Evolutionary conservation across 2,888 invertebrate species (phyloP).

Genomic region (Entomobrya proxima): DNA sequence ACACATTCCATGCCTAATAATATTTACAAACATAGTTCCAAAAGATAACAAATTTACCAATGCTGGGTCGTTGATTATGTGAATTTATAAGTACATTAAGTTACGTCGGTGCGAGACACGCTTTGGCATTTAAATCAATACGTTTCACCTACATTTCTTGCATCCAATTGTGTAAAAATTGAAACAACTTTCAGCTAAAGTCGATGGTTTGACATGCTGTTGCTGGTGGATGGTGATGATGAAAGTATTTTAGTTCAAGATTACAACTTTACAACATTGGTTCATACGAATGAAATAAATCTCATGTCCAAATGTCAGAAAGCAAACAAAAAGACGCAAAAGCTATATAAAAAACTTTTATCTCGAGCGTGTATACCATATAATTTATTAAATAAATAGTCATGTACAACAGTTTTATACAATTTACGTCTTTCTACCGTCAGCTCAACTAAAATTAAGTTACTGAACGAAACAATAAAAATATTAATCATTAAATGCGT

Average conservation of each 20-base stretch:
- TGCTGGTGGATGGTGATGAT: neutral
- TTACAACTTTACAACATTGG: too few relatives aligned
- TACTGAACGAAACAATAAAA: constrained; percentile 30
- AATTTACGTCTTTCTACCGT: too few relatives aligned
- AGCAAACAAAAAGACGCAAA: too few relatives aligned
- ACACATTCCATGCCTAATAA: neutral
- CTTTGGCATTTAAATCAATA: too few relatives aligned
- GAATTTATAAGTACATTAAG: neutral
- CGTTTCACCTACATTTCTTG: neutral
- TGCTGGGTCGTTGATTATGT: neutral
- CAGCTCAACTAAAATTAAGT: neutral
- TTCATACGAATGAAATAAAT: too few relatives aligned
- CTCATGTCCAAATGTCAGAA: too few relatives aligned
- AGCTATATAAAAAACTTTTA: too few relatives aligned
- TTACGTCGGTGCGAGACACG: neutral
- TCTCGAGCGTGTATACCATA: too few relatives aligned
- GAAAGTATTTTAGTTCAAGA: too few relatives aligned
- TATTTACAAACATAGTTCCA: neutral
- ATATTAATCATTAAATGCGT: too few relatives aligned
- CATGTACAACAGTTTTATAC: too few relatives aligned
- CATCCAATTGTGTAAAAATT: neutral
- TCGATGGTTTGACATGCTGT: neutral
- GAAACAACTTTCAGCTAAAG: neutral
- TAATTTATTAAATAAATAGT: too few relatives aligned
- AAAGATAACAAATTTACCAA: neutral